Evolutionary conservation across 1,140 invertebrate species (phyloP).

Genomic region (Habropoda laboriosa): DNA sequence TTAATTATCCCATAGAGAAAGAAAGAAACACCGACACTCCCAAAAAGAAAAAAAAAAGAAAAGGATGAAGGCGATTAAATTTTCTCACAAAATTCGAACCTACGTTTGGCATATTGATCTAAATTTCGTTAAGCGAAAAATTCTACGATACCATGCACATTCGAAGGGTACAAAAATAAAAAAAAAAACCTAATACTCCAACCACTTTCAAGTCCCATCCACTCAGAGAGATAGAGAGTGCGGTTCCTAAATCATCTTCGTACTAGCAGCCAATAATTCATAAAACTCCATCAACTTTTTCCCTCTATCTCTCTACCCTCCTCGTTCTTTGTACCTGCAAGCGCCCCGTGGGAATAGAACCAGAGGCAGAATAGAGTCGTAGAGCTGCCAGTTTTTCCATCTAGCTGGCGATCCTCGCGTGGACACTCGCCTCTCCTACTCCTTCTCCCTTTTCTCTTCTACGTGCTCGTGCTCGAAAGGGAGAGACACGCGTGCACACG

Average conservation of each 20-base stretch:
- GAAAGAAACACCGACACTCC: too few species aligned
- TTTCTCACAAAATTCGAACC: too few species aligned
- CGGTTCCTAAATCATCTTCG: conserved; percentile 38
- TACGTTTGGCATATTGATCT: too few species aligned
- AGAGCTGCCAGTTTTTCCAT: conserved; percentile 51
- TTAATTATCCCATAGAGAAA: too few species aligned
- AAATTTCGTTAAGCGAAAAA: too few species aligned
- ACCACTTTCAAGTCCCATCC: too few species aligned
- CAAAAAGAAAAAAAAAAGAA: too few species aligned
- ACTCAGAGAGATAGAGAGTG: too few species aligned
- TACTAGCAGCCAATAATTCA: conserved; percentile 11
- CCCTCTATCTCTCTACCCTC: not conserved
- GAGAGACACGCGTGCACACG: conserved; percentile 34
- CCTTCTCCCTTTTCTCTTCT: not conserved
- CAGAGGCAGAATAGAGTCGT: conserved; percentile 50
- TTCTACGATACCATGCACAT: too few species aligned
- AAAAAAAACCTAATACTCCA: too few species aligned
- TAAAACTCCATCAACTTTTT: conserved; percentile 37
- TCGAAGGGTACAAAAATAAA: too few species aligned
- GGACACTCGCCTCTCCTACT: not conserved
- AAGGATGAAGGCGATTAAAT: too few species aligned
- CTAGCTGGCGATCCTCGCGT: not conserved
- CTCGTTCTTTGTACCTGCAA: not conserved
- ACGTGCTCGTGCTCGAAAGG: not conserved
- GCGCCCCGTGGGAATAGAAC: conserved; percentile 36